Conservation (phyloP, 2,113 vertebrate species). For the Odobenus rosmarus region DNA sequence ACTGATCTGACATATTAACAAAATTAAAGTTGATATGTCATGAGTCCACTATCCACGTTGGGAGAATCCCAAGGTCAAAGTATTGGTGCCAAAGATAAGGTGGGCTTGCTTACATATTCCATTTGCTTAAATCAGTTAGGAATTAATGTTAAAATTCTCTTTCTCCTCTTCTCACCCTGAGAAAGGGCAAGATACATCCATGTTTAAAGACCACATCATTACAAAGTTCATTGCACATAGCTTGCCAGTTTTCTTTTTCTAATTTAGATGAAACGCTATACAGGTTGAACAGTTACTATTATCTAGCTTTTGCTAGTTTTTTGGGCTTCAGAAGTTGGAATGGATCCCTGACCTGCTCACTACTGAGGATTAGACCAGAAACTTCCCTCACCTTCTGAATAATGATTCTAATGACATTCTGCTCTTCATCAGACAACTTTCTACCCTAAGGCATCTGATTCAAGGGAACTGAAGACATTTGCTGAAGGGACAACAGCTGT, state of each 20-base stretch:
- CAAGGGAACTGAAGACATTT: background rate
- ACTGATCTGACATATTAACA: background rate
- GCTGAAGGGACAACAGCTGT: background rate
- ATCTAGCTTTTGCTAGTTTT: background rate
- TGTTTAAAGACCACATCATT: background rate
- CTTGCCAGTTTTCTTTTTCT: conserved; percentile 13
- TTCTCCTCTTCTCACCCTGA: background rate
- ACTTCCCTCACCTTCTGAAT: background rate
- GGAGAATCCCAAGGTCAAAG: background rate
- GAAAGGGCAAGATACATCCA: background rate
- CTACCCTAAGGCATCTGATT: background rate
- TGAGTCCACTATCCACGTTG: too few species aligned
- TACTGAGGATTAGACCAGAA: background rate
- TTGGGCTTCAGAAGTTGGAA: background rate
- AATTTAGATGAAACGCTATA: background rate
- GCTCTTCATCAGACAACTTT: background rate
- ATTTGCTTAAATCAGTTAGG: background rate
- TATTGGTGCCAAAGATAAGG: background rate
- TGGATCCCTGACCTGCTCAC: conserved; percentile 5
- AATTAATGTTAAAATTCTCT: background rate
- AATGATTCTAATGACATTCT: background rate
- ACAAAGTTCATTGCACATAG: background rate
- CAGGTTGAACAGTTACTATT: background rate
- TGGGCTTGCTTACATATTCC: background rate
- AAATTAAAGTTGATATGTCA: background rate